Percentiles rank a stretch among this genome's conserved stretches.
Evolutionary conservation across 2,113 vertebrate genomes (phyloP).

Genomic region (Sinosuthora webbiana): DNA sequence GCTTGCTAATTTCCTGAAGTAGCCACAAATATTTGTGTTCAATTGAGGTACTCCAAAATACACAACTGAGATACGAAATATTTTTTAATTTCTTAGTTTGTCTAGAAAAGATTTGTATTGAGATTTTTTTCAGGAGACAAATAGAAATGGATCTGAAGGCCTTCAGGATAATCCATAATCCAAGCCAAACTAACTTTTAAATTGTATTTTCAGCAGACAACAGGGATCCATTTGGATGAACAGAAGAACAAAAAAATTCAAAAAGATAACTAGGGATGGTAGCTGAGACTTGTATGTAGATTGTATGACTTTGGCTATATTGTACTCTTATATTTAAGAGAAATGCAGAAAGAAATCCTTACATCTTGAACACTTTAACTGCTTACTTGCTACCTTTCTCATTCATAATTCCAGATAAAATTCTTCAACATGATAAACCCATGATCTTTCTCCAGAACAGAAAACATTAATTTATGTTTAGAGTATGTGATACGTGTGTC

Average conservation of each 20-base stretch:
- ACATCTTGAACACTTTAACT: not conserved
- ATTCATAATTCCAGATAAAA: not conserved
- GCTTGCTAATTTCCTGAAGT: not conserved
- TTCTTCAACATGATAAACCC: not conserved
- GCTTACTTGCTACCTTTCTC: not conserved
- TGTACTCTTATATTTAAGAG: not conserved
- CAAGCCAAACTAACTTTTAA: not conserved
- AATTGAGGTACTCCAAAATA: not conserved
- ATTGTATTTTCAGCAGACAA: not conserved
- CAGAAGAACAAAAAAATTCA: not conserved
- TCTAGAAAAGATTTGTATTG: not conserved
- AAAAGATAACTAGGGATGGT: not conserved
- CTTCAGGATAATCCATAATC: not conserved
- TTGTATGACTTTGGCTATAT: not conserved
- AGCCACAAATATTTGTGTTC: not conserved
- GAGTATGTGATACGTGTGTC: not conserved
- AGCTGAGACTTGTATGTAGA: not conserved
- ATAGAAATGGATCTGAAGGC: not conserved
- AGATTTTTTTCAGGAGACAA: not conserved
- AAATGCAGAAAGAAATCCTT: not conserved
- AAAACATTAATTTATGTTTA: not conserved
- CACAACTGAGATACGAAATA: not conserved
- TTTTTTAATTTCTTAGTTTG: not conserved
- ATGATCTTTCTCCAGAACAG: not conserved
- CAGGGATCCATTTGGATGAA: not conserved